phyloP scores from a whole-genome alignment of 92 coral and sea anemone genomes.

The Porites rus region DNA sequence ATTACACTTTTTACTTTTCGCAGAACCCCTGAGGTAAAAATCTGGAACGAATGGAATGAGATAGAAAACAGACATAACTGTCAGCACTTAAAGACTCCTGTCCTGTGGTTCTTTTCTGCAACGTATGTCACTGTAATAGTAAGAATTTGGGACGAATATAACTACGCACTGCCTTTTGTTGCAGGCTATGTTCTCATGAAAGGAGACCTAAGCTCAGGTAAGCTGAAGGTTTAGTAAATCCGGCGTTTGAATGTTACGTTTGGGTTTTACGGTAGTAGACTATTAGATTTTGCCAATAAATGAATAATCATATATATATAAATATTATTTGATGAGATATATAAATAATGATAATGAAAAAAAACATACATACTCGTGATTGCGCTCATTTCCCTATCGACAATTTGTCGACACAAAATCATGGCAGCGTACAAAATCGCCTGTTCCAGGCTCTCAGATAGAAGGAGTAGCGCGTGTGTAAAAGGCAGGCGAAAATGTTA shows the following conservation, averaged over 20 bases:
- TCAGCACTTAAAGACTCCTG: neutral
- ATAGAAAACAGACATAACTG: neutral
- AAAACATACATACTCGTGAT: too few species aligned
- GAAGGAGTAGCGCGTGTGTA: too few species aligned
- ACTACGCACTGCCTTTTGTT: neutral
- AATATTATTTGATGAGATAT: too few species aligned
- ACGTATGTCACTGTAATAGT: neutral
- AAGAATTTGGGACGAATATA: neutral
- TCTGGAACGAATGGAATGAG: neutral
- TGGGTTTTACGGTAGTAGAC: too few species aligned
- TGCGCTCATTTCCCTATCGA: too few species aligned
- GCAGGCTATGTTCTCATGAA: slow-evolving; percentile 6
- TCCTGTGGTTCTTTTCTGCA: neutral
- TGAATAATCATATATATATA: too few species aligned
- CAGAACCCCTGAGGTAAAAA: slow-evolving; percentile 3
- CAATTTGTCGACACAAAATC: too few species aligned
- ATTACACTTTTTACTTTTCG: neutral
- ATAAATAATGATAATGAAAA: too few species aligned
- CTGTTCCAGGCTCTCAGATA: too few species aligned
- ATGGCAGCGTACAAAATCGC: too few species aligned
- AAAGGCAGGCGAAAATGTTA: too few species aligned
- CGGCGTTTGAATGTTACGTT: neutral
- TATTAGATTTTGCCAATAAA: too few species aligned
- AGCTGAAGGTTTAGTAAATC: neutral
- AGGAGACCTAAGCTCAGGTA: slow-evolving; percentile 9